Conservation (phyloP, 2,888 invertebrate species). For the Alitta virens region DNA sequence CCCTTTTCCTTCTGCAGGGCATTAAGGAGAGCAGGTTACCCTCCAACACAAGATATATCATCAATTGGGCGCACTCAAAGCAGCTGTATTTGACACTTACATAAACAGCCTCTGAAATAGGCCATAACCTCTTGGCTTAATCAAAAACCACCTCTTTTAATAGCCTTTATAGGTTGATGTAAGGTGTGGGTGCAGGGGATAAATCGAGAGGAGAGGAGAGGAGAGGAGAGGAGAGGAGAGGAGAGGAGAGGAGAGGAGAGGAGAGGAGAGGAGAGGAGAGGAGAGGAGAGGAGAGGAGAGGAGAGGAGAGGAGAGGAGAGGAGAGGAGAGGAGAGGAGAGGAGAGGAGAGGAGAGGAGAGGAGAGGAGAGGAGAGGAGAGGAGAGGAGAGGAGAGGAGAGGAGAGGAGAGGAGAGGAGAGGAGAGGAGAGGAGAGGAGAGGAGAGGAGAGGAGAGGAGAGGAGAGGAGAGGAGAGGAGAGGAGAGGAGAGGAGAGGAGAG, state of each 20-base stretch:
- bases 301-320: not conserved
- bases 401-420: not conserved
- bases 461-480: not conserved
- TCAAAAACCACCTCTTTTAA: too few relatives aligned
- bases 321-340: not conserved
- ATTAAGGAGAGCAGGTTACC: too few relatives aligned
- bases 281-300: not conserved
- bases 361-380: not conserved
- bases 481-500: not conserved
- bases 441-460: not conserved
- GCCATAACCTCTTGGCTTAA: too few relatives aligned
- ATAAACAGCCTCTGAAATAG: too few relatives aligned
- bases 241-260: not conserved
- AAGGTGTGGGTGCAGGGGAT: not conserved
- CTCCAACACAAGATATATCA: too few relatives aligned
- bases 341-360: not conserved
- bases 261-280: not conserved
- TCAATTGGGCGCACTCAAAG: too few relatives aligned
- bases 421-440: not conserved
- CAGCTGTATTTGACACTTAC: too few relatives aligned
- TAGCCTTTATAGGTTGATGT: not conserved
- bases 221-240: not conserved
- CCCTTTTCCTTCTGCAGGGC: too few relatives aligned
- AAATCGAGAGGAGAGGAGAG: not conserved
- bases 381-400: conserved; percentile 3